Conservation (phyloP, 2,113 vertebrate genomes). For the Mionectes macconnelli region DNA sequence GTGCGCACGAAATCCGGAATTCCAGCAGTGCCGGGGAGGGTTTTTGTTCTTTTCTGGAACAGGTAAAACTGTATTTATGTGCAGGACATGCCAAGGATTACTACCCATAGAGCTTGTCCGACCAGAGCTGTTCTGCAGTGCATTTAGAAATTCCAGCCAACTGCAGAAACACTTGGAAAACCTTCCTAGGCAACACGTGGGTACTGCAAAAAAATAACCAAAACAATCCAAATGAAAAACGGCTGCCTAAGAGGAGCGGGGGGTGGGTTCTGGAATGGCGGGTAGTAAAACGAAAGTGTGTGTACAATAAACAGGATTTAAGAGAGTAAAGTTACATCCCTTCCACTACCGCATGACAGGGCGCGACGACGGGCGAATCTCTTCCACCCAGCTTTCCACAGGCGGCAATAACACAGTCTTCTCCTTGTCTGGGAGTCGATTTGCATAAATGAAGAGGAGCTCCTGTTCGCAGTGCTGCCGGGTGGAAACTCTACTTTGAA, state of each 20-base stretch:
- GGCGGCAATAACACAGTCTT: neutral
- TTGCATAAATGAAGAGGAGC: neutral
- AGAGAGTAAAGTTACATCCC: neutral
- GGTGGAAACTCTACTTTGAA: neutral
- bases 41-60: neutral
- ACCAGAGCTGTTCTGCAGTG: neutral
- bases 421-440: neutral
- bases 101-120: neutral
- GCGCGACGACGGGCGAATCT: neutral
- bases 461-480: neutral
- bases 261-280: neutral
- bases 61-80: neutral
- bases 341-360: neutral
- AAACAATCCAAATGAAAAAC: neutral
- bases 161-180: neutral
- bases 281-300: neutral
- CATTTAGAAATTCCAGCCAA: neutral
- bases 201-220: neutral
- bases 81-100: neutral
- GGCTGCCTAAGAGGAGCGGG: neutral
- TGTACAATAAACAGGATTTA: neutral
- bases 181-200: neutral
- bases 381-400: neutral
- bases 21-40: neutral
- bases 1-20: neutral